Conservation (phyloP, 2,888 invertebrate species). For the Drosophila conformis region DNA sequence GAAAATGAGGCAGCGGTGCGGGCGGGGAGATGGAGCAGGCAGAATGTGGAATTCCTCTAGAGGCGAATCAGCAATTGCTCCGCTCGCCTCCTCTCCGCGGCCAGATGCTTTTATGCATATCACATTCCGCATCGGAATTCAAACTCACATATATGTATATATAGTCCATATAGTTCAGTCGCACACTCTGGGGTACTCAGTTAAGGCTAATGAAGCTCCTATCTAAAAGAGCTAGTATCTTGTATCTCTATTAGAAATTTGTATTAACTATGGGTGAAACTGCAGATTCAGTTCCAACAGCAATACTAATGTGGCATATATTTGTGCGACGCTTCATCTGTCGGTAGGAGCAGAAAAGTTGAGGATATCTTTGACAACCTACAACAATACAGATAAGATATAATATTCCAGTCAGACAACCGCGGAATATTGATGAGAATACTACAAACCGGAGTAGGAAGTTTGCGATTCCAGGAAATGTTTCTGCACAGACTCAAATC, state of each 20-base stretch:
- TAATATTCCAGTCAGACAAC: background rate
- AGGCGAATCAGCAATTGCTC: slow-evolving; percentile 33
- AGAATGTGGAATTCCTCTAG: slow-evolving; percentile 36
- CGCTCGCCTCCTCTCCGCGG: slow-evolving; percentile 11
- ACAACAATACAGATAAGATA: background rate
- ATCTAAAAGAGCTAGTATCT: background rate
- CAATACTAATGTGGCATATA: no score
- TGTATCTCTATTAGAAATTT: background rate
- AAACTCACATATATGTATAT: background rate
- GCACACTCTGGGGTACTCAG: background rate
- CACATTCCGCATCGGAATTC: background rate
- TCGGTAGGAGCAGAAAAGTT: background rate
- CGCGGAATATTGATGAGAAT: background rate
- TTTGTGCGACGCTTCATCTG: no score
- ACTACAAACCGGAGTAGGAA: background rate
- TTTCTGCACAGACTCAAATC: background rate
- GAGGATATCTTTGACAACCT: background rate
- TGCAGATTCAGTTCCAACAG: background rate
- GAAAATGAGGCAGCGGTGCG: slow-evolving; percentile 9
- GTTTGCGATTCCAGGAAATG: background rate
- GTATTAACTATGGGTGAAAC: background rate
- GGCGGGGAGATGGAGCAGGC: background rate
- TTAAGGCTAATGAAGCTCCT: background rate
- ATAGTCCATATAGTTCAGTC: background rate
- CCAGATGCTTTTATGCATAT: slow-evolving; percentile 17